phyloP scores from a whole-genome alignment of 2,797 vertebrate genomes.

The Lutjanus argentimaculatus region DNA sequence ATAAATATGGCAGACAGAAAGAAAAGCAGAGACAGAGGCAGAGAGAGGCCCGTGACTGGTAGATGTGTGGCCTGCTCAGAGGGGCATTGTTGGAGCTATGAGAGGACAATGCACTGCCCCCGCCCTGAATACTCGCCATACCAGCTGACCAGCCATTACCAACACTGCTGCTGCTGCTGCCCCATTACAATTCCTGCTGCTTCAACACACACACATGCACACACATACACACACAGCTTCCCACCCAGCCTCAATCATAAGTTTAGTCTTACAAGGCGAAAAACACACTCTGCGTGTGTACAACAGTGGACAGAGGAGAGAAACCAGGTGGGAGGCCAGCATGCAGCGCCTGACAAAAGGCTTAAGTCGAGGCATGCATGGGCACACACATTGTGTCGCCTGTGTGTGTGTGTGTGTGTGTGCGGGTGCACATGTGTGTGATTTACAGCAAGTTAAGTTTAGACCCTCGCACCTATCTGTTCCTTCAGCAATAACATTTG shows the following conservation, averaged over 20 bases:
- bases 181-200: slow-evolving; percentile 74
- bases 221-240: slow-evolving; percentile 26
- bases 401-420: slow-evolving; percentile 19
- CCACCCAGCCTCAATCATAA: slow-evolving; percentile 56
- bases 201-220: slow-evolving; percentile 36
- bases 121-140: slow-evolving; percentile 87
- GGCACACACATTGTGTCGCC: slow-evolving; percentile 57
- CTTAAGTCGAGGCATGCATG: slow-evolving; percentile 69
- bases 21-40: slow-evolving; percentile 70
- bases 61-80: slow-evolving; percentile 84
- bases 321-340: slow-evolving; percentile 70
- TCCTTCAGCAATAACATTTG: slow-evolving; percentile 61
- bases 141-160: slow-evolving; percentile 89
- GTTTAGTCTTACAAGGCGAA: slow-evolving; percentile 63
- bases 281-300: slow-evolving; percentile 29
- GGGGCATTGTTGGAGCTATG: slow-evolving; percentile 85
- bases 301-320: slow-evolving; percentile 52
- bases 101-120: slow-evolving; percentile 87
- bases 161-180: slow-evolving; percentile 73
- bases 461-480: slow-evolving; percentile 77
- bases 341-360: slow-evolving; percentile 63
- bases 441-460: slow-evolving; percentile 80
- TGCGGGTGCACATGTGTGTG: slow-evolving; percentile 53
- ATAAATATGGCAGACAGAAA: slow-evolving; percentile 79
- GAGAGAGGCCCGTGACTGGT: slow-evolving; percentile 83